Percentiles rank a stretch among this genome's conserved stretches.
Evolutionary conservation across 2,113 vertebrate species (phyloP).

Genomic region (Syngnathus typhle): DNA sequence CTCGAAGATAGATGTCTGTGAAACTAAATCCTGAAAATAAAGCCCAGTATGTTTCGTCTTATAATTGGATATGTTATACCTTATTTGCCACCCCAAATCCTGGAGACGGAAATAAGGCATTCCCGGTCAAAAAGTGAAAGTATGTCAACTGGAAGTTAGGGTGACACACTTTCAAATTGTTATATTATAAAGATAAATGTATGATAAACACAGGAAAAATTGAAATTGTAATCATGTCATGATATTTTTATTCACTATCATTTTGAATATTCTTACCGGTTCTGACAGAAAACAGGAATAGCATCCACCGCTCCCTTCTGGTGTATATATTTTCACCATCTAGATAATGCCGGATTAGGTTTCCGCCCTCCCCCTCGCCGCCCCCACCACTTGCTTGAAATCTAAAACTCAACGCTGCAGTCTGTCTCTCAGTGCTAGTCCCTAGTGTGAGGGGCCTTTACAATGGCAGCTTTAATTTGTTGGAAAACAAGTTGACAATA

Average conservation of each 20-base stretch:
- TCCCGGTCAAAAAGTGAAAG: constrained; percentile 21
- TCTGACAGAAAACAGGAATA: constrained; percentile 39
- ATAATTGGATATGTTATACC: neutral
- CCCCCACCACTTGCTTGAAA: constrained; percentile 43
- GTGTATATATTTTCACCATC: constrained; percentile 28
- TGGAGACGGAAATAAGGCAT: neutral
- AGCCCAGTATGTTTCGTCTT: too few relatives aligned
- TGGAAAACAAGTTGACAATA: constrained; percentile 74
- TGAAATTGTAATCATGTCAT: constrained; percentile 41
- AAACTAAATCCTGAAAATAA: too few relatives aligned
- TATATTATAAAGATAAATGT: constrained; percentile 25
- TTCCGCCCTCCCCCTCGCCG: constrained; percentile 39
- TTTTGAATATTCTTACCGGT: constrained; percentile 33
- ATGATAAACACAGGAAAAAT: constrained; percentile 17
- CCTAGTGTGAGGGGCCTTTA: constrained; percentile 51
- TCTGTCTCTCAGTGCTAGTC: constrained; percentile 46
- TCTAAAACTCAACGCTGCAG: constrained; percentile 55
- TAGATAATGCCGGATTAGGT: constrained; percentile 58
- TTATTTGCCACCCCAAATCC: neutral
- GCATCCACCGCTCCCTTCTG: constrained; percentile 39
- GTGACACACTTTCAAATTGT: constrained; percentile 25
- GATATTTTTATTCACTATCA: constrained; percentile 32
- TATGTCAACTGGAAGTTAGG: constrained; percentile 40
- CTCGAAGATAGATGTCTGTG: too few relatives aligned
- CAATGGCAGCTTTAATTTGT: constrained; percentile 74